Base-by-base conservation (phyloP, 2,113 vertebrate genomes). In the Tinamus guttatus region DNA sequence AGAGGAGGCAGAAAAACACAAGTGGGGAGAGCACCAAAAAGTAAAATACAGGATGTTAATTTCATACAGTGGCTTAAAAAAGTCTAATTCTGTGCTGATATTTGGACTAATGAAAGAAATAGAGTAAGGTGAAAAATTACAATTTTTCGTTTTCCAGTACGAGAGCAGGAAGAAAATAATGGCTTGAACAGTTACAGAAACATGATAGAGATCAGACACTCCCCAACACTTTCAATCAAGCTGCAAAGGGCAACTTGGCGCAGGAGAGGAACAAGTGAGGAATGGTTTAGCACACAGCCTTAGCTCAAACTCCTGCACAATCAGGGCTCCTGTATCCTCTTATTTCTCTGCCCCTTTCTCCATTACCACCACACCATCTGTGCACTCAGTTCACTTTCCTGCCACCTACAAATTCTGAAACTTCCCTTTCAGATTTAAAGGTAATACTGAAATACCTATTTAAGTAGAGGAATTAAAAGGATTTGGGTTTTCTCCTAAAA, bases 21-120 rank as follows among this genome's bases (percentile, higher is more conserved):
- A 69, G 27, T 8, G 40, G 89, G 36, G 36, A 67, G 47, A 65
- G 15, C n/a, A 58, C 4, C 32, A 43, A 8, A 43, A 85, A 62
- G 17, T 16, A 36, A 54, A 85, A 3, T 6, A 77, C 21, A 15
- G 32, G 38, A 19, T 56, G 74, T 30, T 17, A 63, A 40, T 36
- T 91, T 7, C 74, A 68, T 14, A 58, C 0, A 0, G 34, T 51
- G 68, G n/a, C 40, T 89, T 32, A 73, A 0, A 3, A 56, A 34
- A 2, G 12, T 58, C 64, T 65, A 51, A 68, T 34, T 56, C 32
- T 54, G 25, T 4, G 18, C 47, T 47, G 43, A 71, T 43, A 28
- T 45, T 1, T 0, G 45, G 49, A 30, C 43, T 74, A 60, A 83
- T 40, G 59, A 88, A 20, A 92, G 27, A 82, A 85, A 60, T 16